These are phyloP conservation scores for Ericerus pela DNA, from an alignment of 1,140 invertebrate genomes.

Conservation along the genomic window DNA sequence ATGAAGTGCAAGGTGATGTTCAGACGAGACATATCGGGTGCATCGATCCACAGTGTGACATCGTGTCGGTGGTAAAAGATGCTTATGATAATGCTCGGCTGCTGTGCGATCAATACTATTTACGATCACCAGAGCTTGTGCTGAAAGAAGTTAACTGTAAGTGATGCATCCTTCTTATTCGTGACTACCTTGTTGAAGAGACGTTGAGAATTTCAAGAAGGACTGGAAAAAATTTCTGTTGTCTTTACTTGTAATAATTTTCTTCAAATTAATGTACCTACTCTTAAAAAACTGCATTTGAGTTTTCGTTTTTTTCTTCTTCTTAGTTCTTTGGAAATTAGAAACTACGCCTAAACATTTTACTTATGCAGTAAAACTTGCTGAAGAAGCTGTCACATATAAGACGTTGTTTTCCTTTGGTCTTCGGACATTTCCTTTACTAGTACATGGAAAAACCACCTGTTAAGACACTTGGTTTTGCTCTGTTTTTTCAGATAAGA, in stretches of 20 bases:
- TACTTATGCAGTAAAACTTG: too few relatives aligned
- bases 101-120: constrained; percentile 95
- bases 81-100: constrained; percentile 95
- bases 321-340: background rate
- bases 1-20: constrained; percentile 39
- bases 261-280: background rate
- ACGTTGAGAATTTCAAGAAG: too few relatives aligned
- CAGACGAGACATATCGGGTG: constrained; percentile 76
- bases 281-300: background rate
- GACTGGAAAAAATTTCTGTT: too few relatives aligned
- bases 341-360: background rate
- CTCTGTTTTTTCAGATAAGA: too few relatives aligned
- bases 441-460: too few relatives aligned
- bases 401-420: too few relatives aligned
- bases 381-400: too few relatives aligned
- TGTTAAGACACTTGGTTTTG: too few relatives aligned
- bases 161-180: too few relatives aligned
- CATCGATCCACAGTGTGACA: constrained; percentile 86
- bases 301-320: background rate
- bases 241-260: too few relatives aligned
- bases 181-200: too few relatives aligned
- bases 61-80: constrained; percentile 69
- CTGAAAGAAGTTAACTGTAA: constrained; percentile 64
- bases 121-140: constrained; percentile 72
- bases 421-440: too few relatives aligned